Evolutionary conservation across 2,113 vertebrate species (phyloP), one percentile per base, ranked within the genome.

Genomic region (Callithrix jacchus): DNA sequence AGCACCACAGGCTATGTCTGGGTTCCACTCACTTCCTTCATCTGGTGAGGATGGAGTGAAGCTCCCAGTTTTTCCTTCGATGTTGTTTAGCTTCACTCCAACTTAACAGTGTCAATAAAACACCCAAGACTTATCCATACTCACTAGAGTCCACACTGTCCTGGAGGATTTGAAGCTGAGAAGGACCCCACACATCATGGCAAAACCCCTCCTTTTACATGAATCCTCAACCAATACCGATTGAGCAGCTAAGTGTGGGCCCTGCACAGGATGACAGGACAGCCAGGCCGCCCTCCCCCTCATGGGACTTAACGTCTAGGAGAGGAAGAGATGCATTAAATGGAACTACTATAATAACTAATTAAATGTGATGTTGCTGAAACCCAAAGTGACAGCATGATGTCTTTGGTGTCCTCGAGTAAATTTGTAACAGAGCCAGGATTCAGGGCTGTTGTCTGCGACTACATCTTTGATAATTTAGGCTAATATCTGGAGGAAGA

Each of bases 1-100:
- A 21, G 27, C 1, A 8, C 40, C 16, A 32, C 32, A n/a, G 3
- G 6, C 2, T 14, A 2, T 12, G 11, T 4, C 73, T 49, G 4
- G 12, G 0, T 37, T 25, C 35, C 30, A 9, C 25, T 40, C 32
- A 20, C 66, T 70, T 68, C 23, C 42, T 54, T 68, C 5, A 12
- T 37, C 6, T 52, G 16, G 14, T 77, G n/a, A 93, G 40, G 12
- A 73, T 1, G 1, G 11, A 83, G 16, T 0, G 12, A 30, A n/a
- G 23, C 3, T 37, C 30, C 35, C 35, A 45, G 71, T 58, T 86
- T 56, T 35, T 18, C 21, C 4, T 45, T 54, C 1, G 5, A 2
- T 52, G 18, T 32, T 32, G 21, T 42, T 37, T 45, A 73, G 4
- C 18, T 87, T 89, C 17, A 56, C 27, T 12, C n/a, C 76, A 87